phyloP scores from a whole-genome alignment of 2,797 vertebrate species.

The Catamblyrhynchus diadema region DNA sequence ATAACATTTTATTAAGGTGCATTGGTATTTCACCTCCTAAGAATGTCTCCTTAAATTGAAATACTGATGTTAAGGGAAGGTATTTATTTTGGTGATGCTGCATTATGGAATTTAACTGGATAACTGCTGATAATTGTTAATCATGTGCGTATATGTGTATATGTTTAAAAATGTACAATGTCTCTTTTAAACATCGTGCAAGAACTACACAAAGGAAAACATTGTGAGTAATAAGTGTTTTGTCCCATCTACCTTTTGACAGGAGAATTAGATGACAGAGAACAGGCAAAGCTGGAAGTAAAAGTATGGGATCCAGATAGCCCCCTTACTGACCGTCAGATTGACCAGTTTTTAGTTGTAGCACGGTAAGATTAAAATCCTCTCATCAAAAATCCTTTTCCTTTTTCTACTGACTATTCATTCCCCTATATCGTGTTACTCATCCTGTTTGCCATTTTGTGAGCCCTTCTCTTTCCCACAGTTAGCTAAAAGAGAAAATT shows the following conservation, averaged over 20 bases:
- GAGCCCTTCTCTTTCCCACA: conserved; percentile 8
- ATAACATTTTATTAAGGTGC: neutral
- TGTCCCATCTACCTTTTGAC: conserved; percentile 61
- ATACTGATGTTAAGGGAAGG: neutral
- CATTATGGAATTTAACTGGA: neutral
- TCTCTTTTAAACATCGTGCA: conserved; percentile 25
- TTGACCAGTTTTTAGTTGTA: conserved; percentile 98
- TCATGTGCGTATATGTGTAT: neutral
- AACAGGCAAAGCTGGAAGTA: conserved; percentile 95
- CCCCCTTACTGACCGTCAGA: conserved; percentile 94
- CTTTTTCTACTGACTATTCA: conserved; percentile 7
- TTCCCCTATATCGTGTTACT: neutral
- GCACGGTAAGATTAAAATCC: conserved; percentile 85
- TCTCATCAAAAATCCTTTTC: conserved; percentile 40
- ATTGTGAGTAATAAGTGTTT: conserved; percentile 63
- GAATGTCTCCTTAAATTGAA: neutral
- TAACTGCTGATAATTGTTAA: conserved; percentile 13
- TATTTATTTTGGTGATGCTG: neutral
- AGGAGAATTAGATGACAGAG: conserved; percentile 93
- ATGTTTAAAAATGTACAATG: neutral
- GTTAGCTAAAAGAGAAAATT: conserved; percentile 7
- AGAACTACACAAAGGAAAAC: neutral
- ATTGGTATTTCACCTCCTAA: neutral
- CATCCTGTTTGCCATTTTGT: conserved; percentile 39
- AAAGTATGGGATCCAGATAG: conserved; percentile 98